phyloP scores from a whole-genome alignment of 2,797 vertebrate genomes.

The Helostoma temminkii region DNA sequence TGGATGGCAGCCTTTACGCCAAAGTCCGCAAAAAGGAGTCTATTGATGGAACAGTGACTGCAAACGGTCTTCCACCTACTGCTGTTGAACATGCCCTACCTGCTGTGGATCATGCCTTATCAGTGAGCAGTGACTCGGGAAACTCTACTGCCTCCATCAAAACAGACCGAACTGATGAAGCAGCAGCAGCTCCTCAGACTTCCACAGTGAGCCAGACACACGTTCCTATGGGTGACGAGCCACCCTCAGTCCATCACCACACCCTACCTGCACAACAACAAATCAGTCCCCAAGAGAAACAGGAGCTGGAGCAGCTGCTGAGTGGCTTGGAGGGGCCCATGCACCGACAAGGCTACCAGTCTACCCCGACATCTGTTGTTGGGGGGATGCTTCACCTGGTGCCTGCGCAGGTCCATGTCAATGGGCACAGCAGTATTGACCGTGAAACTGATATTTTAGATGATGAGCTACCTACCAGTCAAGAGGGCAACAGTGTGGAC shows the following conservation, averaged over 20 bases:
- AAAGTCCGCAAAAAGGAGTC: conserved; percentile 99
- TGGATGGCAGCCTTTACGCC: conserved; percentile 98
- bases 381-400: conserved; percentile 89
- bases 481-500: conserved; percentile 94
- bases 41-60: conserved; percentile 85
- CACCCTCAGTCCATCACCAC: conserved; percentile 21
- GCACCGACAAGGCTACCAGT: conserved; percentile 83
- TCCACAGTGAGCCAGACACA: conserved; percentile 76
- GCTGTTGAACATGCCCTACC: conserved; percentile 78
- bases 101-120: conserved; percentile 92
- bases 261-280: conserved; percentile 63
- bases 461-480: conserved; percentile 92
- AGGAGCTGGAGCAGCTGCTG: conserved; percentile 95
- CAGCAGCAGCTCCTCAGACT: conserved; percentile 46
- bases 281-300: conserved; percentile 90
- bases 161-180: conserved; percentile 96
- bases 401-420: conserved; percentile 95
- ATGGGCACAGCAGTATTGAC: conserved; percentile 87
- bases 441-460: conserved; percentile 98
- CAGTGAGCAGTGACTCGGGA: conserved; percentile 97
- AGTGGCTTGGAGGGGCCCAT: conserved; percentile 90
- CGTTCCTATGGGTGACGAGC: conserved; percentile 49
- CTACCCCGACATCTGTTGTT: conserved; percentile 66
- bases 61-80: conserved; percentile 84
- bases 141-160: conserved; percentile 98